Base-by-base conservation (phyloP, 1,140 invertebrate species). In the Ganaspis sp. region DNA sequence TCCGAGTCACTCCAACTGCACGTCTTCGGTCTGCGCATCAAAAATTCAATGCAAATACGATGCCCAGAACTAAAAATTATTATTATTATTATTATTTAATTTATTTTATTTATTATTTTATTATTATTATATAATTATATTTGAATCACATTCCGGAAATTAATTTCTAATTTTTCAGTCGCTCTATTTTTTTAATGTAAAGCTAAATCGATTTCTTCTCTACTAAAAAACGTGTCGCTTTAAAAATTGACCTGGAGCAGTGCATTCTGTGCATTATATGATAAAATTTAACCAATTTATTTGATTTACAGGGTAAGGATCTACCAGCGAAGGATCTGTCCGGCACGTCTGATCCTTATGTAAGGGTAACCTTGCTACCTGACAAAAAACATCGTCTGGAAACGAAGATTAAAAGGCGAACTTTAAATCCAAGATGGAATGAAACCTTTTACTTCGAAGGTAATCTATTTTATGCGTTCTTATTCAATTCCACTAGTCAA, bases 401-500 rank as follows among this genome's bases (percentile, higher is more conserved):
- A 91, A 99, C 98, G 0, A 99, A 99, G 93, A 98, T 99, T 84
- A 99, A 99, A 90, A 93, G 98, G 83, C 93, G 97, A 82, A 99
- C 98, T 15, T 92, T 99, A 15, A 99, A 99, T 92, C 98, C 98
- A 0, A 93, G 97, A 81, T 99, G 98, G 97, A 98, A 99, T 91
- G 98, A 99, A 91, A 99, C 97, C 23, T 97, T 99, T 89, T 97
- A 98, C 84, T 99, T 99, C 92, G 97, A 99, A 94, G 98, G 95
- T 96, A 88, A 92, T 64, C 21, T 29, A 34, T 64, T 34, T 64
- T 26, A 29, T 64, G 6, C 58, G 26, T 26, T 64, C 12, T 64
- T n/a, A 64, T 64, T 64, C 5, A 29, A 34, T 29, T 64, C 15
- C 12, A 64, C 58, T 17, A 5, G 9, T 15, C 23, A 4, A 8